Evolutionary conservation across 2,797 vertebrate species (phyloP).

Genomic region (Myoxocephalus aenaeus): DNA sequence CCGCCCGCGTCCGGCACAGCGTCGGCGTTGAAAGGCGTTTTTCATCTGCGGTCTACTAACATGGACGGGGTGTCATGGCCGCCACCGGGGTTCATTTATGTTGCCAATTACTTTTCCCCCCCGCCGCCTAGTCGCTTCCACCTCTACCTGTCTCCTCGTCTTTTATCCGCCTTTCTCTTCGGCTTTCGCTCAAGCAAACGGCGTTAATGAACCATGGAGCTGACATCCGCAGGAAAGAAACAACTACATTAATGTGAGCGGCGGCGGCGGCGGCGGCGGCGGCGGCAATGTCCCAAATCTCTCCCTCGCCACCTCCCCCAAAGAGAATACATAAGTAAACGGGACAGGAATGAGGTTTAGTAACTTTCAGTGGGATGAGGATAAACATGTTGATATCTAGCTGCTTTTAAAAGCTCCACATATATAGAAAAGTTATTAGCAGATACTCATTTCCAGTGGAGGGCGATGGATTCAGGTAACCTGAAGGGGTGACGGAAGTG

Average conservation of each 20-base stretch:
- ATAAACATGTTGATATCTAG: slow-evolving; percentile 32
- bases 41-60: slow-evolving; percentile 50
- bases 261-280: slow-evolving; percentile 1
- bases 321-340: slow-evolving; percentile 55
- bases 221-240: slow-evolving; percentile 62
- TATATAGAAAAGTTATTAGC: slow-evolving; percentile 47
- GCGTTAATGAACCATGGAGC: slow-evolving; percentile 67
- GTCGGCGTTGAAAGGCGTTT: slow-evolving; percentile 46
- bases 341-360: slow-evolving; percentile 26
- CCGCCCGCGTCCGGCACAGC: slow-evolving; percentile 41
- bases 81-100: slow-evolving; percentile 47
- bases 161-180: slow-evolving; percentile 49
- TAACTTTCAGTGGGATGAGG: slow-evolving; percentile 9
- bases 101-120: slow-evolving; percentile 62
- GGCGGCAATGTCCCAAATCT: slow-evolving; percentile 33
- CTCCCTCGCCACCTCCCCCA: slow-evolving; percentile 51
- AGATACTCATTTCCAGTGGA: slow-evolving; percentile 47
- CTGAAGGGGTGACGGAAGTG: slow-evolving; percentile 18
- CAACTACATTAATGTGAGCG: slow-evolving; percentile 61
- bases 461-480: slow-evolving; percentile 53
- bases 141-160: slow-evolving; percentile 48
- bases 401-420: slow-evolving; percentile 19
- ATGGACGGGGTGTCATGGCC: slow-evolving; percentile 38
- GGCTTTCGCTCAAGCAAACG: slow-evolving; percentile 57
- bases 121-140: slow-evolving; percentile 32